Evolutionary conservation across 2,113 vertebrate genomes (phyloP), one percentile per base, ranked within the genome.

Genomic region (Tiliqua scincoides): DNA sequence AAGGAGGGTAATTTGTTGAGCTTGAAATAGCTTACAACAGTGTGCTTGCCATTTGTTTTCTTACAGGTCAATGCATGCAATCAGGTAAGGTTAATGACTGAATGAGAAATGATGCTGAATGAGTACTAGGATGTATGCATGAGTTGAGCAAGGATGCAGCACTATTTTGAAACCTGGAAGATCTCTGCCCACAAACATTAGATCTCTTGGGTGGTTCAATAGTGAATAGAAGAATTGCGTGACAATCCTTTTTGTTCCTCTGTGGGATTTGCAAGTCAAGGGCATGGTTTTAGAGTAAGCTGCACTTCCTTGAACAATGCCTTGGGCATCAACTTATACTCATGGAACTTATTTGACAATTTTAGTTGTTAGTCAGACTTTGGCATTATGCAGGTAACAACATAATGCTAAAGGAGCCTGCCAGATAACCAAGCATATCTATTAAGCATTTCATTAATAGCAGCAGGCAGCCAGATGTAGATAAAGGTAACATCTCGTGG

Each of bases 21-120:
- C 77, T 87, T 48, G 73, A 89, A 90, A 63, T n/a, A 74, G 79
- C 65, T 85, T 63, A 81, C 59, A 67, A 83, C 93, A 85, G 78
- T 7, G 72, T 71, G 82, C 14, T 65, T 84, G 43, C n/a, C 84
- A 77, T 0, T 0, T 6, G 2, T 65, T 88, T 8, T 65, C 84
- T 52, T 61, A 59, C 1, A 80, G 48, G 21, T 72, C 43, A 73
- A 35, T 85, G 15, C 1, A 27, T 83, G 43, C 70, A 85, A 57
- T 40, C 72, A 1, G 30, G 67, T 73, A 84, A 71, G 87, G 86
- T 35, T 89, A 79, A 57, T 87, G 0, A 61, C 61, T 82, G 63
- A 72, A 43, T n/a, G 74, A 82, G 54, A 90, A 18, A 65, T 32
- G 68, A 25, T 25, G 37, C 85, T 82, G 87, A 86, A 17, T 77